phyloP scores from a whole-genome alignment of 2,797 vertebrate species.

The Peromyscus nudipes region DNA sequence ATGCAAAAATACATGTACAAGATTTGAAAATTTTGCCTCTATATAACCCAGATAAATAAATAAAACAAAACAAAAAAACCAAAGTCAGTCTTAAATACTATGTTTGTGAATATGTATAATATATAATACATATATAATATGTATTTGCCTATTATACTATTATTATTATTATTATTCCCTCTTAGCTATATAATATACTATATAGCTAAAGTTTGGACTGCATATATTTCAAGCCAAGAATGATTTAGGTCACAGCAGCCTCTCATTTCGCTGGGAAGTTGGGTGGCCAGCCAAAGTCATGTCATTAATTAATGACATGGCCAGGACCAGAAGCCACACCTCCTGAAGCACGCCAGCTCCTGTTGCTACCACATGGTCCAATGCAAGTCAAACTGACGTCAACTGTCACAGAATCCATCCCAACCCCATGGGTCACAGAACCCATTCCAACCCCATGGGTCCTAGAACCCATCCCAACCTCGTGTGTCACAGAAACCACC shows the following conservation, averaged over 20 bases:
- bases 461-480: background rate
- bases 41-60: constrained; percentile 4
- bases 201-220: background rate
- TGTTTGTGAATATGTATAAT: constrained; percentile 14
- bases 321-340: background rate
- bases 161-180: too few relatives aligned
- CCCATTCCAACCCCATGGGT: background rate
- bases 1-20: background rate
- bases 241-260: background rate
- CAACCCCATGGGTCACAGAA: background rate
- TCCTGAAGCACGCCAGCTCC: background rate
- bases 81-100: constrained; percentile 16
- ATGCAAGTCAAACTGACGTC: background rate
- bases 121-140: background rate
- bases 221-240: background rate
- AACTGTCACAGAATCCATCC: background rate
- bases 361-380: background rate
- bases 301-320: background rate
- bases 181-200: background rate
- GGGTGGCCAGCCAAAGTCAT: background rate
- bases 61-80: background rate
- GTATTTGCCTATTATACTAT: background rate
- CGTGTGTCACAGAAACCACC: accelerated
- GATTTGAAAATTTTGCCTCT: constrained; percentile 30
- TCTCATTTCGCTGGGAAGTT: background rate